These are phyloP conservation scores for Hippoglossus stenolepis DNA, from an alignment of 2,113 vertebrate genomes.

Conservation along the genomic window DNA sequence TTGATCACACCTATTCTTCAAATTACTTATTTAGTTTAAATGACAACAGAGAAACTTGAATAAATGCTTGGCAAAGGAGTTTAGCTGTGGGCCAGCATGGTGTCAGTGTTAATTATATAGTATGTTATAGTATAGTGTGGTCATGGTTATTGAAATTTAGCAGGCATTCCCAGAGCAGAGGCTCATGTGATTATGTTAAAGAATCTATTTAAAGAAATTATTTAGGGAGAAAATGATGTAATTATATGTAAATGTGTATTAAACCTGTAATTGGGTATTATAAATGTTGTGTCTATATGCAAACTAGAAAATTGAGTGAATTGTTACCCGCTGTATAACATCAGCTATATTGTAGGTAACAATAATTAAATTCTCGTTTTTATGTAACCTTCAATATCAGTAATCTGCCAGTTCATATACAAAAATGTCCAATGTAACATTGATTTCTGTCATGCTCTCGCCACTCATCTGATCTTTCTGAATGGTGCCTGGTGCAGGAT, in stretches of 20 bases:
- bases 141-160: not conserved
- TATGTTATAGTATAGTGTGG: constrained; percentile 14
- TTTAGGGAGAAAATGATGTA: not conserved
- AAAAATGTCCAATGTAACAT: not conserved
- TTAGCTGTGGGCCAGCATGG: no score
- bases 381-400: not conserved
- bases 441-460: constrained; percentile 3
- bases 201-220: not conserved
- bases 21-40: no score
- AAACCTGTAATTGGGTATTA: constrained; percentile 1
- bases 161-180: not conserved
- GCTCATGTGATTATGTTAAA: not conserved
- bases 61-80: no score
- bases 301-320: not conserved
- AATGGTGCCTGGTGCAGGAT: constrained; percentile 79
- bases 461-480: constrained; percentile 42
- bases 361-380: no score
- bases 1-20: no score
- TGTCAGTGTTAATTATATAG: constrained; percentile 35
- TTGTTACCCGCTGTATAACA: not conserved
- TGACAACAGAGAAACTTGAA: no score
- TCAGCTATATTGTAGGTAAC: no score
- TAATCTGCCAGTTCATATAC: not conserved
- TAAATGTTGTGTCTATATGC: not conserved
- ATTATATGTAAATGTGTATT: not conserved